These are phyloP conservation scores for Neoaliturus tenellus DNA, from an alignment of 2,888 invertebrate genomes.

Conservation along the genomic window DNA sequence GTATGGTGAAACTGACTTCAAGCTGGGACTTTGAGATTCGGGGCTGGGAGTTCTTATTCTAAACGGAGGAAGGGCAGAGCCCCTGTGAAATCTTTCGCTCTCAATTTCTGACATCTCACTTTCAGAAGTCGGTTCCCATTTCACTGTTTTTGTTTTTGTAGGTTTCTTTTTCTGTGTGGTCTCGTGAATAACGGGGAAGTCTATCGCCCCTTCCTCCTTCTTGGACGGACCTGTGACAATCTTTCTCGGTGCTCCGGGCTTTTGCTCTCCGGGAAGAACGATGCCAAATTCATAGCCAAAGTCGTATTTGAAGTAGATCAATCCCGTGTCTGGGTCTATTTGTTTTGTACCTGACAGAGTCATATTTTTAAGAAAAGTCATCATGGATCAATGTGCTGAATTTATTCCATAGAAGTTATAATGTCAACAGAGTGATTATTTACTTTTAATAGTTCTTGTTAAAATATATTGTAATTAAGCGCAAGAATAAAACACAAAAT, in stretches of 20 bases:
- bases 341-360: conserved; percentile 80
- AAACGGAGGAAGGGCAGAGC: conserved; percentile 63
- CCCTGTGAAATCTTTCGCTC: conserved; percentile 69
- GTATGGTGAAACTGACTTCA: conserved; percentile 77
- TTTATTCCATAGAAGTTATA: too few relatives aligned
- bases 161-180: conserved; percentile 72
- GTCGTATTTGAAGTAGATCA: conserved; percentile 89
- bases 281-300: conserved; percentile 88
- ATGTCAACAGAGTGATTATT: too few relatives aligned
- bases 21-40: conserved; percentile 76
- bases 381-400: background rate
- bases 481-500: too few relatives aligned
- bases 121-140: conserved; percentile 79
- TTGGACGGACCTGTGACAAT: conserved; percentile 67
- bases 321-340: conserved; percentile 84
- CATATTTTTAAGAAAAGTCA: conserved; percentile 25
- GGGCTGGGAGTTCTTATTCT: conserved; percentile 74
- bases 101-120: conserved; percentile 79
- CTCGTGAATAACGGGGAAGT: conserved; percentile 82
- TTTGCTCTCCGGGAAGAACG: conserved; percentile 75
- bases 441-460: too few relatives aligned
- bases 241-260: conserved; percentile 62
- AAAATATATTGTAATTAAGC: too few relatives aligned
- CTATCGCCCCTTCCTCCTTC: conserved; percentile 77
- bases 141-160: conserved; percentile 73